These are phyloP conservation scores for Corbicula japonica DNA, from an alignment of 2,888 invertebrate genomes.

Conservation along the genomic window DNA sequence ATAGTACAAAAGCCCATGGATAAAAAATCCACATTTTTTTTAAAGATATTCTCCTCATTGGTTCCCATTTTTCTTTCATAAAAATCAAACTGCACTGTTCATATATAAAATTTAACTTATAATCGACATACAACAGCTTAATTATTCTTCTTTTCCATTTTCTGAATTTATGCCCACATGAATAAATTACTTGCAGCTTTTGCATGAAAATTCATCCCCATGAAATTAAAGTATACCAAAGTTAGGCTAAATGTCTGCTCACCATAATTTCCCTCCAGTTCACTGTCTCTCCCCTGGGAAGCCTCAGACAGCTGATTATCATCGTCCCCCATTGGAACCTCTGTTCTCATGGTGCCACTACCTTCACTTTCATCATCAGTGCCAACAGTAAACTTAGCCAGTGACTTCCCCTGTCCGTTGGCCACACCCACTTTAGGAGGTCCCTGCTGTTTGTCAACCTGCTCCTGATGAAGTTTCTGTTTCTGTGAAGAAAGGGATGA, in stretches of 20 bases:
- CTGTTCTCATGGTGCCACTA: slow-evolving; percentile 37
- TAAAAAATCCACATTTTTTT: too few relatives aligned
- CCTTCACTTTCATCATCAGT: slow-evolving; percentile 63
- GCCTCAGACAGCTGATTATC: slow-evolving; percentile 66
- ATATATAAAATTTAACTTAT: too few relatives aligned
- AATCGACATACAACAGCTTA: too few relatives aligned
- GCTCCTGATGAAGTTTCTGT: slow-evolving; percentile 58
- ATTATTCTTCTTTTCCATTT: too few relatives aligned
- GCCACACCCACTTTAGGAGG: slow-evolving; percentile 12
- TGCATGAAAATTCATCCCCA: too few relatives aligned
- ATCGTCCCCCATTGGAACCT: slow-evolving; percentile 72
- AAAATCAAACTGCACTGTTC: too few relatives aligned
- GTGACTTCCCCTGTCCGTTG: not conserved
- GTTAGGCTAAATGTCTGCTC: not conserved
- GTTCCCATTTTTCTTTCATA: too few relatives aligned
- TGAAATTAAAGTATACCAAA: not conserved
- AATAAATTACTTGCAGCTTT: too few relatives aligned
- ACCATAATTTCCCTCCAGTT: slow-evolving; percentile 46
- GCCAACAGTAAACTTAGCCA: slow-evolving; percentile 60
- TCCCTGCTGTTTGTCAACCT: slow-evolving; percentile 26
- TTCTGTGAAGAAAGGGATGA: slow-evolving; percentile 47
- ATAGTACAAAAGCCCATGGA: too few relatives aligned
- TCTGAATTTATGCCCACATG: too few relatives aligned
- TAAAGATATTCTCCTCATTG: too few relatives aligned
- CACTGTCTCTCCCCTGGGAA: slow-evolving; percentile 27